phyloP scores from a whole-genome alignment of 1,140 invertebrate species.

The Hyphantria cunea region DNA sequence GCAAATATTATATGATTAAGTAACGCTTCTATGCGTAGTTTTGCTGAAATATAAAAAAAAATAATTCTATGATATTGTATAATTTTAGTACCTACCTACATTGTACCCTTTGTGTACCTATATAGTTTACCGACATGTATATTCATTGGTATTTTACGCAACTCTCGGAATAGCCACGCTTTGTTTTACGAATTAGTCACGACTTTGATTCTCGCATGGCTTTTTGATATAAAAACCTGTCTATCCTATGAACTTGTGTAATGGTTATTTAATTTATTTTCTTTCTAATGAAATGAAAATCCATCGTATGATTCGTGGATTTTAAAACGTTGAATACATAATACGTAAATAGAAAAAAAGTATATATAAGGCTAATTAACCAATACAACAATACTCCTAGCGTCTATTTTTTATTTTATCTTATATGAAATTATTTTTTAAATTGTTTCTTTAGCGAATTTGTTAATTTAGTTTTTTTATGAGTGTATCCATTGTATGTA shows the following conservation, averaged over 20 bases:
- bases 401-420: constrained; percentile 64
- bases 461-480: constrained; percentile 66
- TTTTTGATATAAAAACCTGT: constrained; percentile 59
- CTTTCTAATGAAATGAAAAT: constrained; percentile 57
- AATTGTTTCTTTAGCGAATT: constrained; percentile 73
- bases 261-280: constrained; percentile 34
- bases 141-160: constrained; percentile 62
- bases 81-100: constrained; percentile 78
- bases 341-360: constrained; percentile 71
- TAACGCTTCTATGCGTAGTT: constrained; percentile 77
- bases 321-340: constrained; percentile 61
- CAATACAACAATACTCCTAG: constrained; percentile 67
- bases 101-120: constrained; percentile 73
- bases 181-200: constrained; percentile 52
- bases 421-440: constrained; percentile 66
- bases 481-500: constrained; percentile 69
- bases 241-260: constrained; percentile 26
- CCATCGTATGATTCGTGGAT: constrained; percentile 73
- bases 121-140: constrained; percentile 75
- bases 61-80: constrained; percentile 75
- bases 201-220: constrained; percentile 63
- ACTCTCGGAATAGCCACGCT: constrained; percentile 66
- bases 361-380: constrained; percentile 71
- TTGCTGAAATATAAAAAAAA: constrained; percentile 65
- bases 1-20: constrained; percentile 71